Evolutionary conservation across 2,888 invertebrate genomes (phyloP), one percentile per base, ranked within the genome.

Genomic region (Aricia artaxerxes): DNA sequence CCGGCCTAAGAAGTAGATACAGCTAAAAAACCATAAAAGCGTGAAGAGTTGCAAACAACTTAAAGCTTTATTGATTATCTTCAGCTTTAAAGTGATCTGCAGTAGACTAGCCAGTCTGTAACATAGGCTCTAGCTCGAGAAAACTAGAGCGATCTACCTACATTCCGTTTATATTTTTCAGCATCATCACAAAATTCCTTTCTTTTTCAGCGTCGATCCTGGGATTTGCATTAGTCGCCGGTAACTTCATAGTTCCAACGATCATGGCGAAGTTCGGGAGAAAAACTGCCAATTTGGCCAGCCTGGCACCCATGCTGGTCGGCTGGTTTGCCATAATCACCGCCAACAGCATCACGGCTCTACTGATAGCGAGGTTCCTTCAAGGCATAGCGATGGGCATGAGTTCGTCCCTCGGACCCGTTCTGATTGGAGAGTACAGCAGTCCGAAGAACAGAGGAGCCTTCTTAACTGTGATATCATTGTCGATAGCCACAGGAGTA

Each of bases 361-460:
- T 92, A 0, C 84, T 92, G 0, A 80, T 90, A 13, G 89, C 90
- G 0, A 87, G 92, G 78, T 87, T 91, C 77, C 85, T 92, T 0
- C 92, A 92, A 83, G 95, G 95, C 78, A 81, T 94, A 77, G 88
- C 92, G 75, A 91, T 93, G 85, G 96, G 96, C 0, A 89, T 96
- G 86, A 87, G 93, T 4, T 91, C 95, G 0, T 88, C 95, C 0
- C 82, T 95, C 0, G 90, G 91, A 0, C 91, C 95, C 0, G 92
- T 95, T 0, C 90, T 95, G 73, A 93, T 95, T 13, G 95, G 95
- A 76, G 96, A 95, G 86, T 95, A 93, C 73, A 92, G 94, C 4
- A 94, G 95, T 73, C 96, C 95, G 0, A 93, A 90, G 76, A 93
- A 96, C 78, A 90, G 97, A 78, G 96, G 96, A 24, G 91, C 95